phyloP scores from a whole-genome alignment of 2,888 invertebrate species.

The Eilema griseolum region DNA sequence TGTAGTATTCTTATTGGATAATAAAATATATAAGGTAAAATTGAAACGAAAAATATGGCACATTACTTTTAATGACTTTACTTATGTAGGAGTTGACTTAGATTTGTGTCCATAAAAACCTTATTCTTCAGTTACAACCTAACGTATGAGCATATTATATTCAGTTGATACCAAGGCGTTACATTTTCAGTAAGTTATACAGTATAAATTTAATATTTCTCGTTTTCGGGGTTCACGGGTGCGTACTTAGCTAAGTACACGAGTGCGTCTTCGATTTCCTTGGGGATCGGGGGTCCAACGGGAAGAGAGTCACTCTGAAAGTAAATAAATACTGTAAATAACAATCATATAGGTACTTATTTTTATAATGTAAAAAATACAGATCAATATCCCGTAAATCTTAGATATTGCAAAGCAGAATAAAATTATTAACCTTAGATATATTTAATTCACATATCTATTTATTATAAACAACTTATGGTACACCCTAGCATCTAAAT shows the following conservation, averaged over 20 bases:
- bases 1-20: background rate
- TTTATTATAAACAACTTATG: too few species aligned
- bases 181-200: background rate
- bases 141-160: background rate
- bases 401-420: background rate
- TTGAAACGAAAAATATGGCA: conserved; percentile 29
- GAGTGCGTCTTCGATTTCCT: conserved; percentile 64
- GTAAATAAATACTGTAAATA: conserved; percentile 7
- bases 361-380: background rate
- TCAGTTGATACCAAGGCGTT: background rate
- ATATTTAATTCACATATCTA: too few species aligned
- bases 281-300: conserved; percentile 64
- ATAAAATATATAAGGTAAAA: conserved; percentile 6
- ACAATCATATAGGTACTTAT: background rate
- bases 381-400: background rate
- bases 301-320: conserved; percentile 65
- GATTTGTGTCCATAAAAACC: conserved; percentile 9
- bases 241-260: conserved; percentile 61
- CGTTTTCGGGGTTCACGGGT: conserved; percentile 29
- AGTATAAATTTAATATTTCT: conserved; percentile 27
- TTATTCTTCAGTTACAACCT: conserved; percentile 8
- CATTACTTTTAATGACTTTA: conserved; percentile 37
- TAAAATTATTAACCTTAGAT: background rate
- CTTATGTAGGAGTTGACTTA: conserved; percentile 20
- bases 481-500: too few species aligned